Conservation (phyloP, 2,113 vertebrate genomes). For the Recurvirostra avosetta region DNA sequence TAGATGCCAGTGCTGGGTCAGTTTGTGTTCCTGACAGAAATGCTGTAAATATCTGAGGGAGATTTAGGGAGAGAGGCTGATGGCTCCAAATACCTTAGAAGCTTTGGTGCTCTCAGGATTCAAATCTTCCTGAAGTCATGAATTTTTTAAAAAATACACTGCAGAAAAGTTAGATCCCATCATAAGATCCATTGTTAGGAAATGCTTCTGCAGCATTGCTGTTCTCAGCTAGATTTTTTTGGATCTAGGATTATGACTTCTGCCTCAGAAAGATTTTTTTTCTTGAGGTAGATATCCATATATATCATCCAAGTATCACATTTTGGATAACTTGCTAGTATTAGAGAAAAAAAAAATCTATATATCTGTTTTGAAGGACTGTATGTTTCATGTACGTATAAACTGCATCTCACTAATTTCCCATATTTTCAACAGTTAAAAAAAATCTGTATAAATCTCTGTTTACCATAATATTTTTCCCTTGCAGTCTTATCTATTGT, state of each 20-base stretch:
- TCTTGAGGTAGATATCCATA: neutral
- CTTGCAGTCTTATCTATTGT: neutral
- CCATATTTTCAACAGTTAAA: neutral
- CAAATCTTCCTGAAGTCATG: neutral
- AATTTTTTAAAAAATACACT: neutral
- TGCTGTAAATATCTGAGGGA: neutral
- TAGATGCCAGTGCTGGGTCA: neutral
- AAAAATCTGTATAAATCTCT: neutral
- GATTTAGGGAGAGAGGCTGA: neutral
- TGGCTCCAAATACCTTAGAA: neutral
- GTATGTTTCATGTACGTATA: neutral
- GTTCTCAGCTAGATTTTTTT: neutral
- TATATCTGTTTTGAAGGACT: neutral
- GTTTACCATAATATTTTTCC: neutral
- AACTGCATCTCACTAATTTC: neutral
- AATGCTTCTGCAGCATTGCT: neutral
- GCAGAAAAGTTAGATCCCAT: neutral
- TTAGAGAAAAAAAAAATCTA: neutral
- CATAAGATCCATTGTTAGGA: neutral
- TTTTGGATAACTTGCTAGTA: neutral
- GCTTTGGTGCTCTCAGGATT: neutral
- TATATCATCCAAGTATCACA: neutral
- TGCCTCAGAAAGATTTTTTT: neutral
- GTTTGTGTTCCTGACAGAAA: neutral
- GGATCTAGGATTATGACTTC: neutral